Evolutionary conservation across 2,888 invertebrate genomes (phyloP), one percentile per base, ranked within the genome.

Genomic region (Synergus laeviventris): DNA sequence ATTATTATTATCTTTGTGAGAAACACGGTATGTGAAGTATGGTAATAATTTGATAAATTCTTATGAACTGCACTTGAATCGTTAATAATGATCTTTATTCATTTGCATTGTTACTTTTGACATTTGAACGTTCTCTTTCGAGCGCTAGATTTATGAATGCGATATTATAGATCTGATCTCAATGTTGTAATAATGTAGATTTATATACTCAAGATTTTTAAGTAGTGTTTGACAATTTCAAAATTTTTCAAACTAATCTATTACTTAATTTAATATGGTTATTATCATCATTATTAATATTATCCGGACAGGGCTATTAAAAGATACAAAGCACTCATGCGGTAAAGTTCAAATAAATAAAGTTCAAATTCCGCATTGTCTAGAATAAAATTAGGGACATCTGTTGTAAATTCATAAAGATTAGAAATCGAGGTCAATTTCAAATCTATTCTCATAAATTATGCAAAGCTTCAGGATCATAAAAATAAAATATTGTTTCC

Each of bases 41-140:
- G 2, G 45, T 16, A 21, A 56, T 56, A 7, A 21, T 21, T 59
- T 59, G 21, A 59, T 59, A 59, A 59, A 59, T 59, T 21, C 14
- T 59, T 59, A 59, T 59, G 24, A 59, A 59, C 59, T 59, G 12
- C 12, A 11, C 59, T 59, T 14, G 11, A 12, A 21, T 24, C 24
- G 21, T 59, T 24, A 59, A 24, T 59, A 59, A 24, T 59, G 59
- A 59, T 59, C 24, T 59, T 59, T 24, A 59, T 59, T 59, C 14
- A 59, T 59, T 59, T 59, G 59, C 59, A 59, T 59, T 59, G 14
- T 59, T 24, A 21, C 59, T 21, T n/a, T n/a, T 59, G 59, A 59
- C 59, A 24, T 59, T 59, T 59, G 59, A 59, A 24, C 59, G 59
- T 59, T 59, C 59, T 59, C 24, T 59, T 59, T 59, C 24, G 59